Conservation (phyloP, 2,113 vertebrate genomes). For the Ceyx cyanopectus region DNA sequence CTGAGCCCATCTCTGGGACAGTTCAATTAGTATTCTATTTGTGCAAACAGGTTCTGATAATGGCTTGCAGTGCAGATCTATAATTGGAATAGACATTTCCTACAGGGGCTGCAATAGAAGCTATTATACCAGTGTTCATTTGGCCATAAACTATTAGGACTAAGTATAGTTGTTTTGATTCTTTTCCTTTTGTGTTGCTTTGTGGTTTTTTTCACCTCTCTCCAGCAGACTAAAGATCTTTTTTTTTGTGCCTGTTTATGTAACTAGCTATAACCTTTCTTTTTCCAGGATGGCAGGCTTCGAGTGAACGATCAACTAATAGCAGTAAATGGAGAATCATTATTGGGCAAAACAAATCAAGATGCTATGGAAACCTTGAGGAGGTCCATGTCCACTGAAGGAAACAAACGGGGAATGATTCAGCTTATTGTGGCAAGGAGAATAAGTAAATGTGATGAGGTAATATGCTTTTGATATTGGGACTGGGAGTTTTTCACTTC, state of each 20-base stretch:
- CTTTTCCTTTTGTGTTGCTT: background rate
- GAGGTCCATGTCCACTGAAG: constrained; percentile 95
- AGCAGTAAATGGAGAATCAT: constrained; percentile 93
- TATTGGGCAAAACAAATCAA: constrained; percentile 94
- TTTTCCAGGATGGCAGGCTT: constrained; percentile 91
- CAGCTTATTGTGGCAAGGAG: constrained; percentile 93
- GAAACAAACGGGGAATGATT: constrained; percentile 97
- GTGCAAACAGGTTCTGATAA: constrained; percentile 70
- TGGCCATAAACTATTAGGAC: constrained; percentile 45
- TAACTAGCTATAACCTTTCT: constrained; percentile 36
- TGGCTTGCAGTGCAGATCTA: constrained; percentile 55
- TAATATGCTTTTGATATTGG: constrained; percentile 53
- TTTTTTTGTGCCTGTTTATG: background rate
- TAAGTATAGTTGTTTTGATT: background rate
- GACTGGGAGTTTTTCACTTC: background rate
- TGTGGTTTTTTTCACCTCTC: background rate
- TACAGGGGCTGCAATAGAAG: constrained; percentile 19
- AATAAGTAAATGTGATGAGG: constrained; percentile 86
- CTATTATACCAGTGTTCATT: constrained; percentile 43
- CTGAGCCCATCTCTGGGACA: background rate
- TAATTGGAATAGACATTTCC: constrained; percentile 54
- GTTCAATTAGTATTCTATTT: constrained; percentile 64
- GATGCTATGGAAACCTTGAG: constrained; percentile 97
- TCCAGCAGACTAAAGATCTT: background rate
- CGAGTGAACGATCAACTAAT: constrained; percentile 96